A percentile compares a stretch with the other conserved stretches of the same genome.
These are phyloP conservation scores for Peromyscus eremicus DNA, from an alignment of 2,797 vertebrate species.

Conservation along the genomic window DNA sequence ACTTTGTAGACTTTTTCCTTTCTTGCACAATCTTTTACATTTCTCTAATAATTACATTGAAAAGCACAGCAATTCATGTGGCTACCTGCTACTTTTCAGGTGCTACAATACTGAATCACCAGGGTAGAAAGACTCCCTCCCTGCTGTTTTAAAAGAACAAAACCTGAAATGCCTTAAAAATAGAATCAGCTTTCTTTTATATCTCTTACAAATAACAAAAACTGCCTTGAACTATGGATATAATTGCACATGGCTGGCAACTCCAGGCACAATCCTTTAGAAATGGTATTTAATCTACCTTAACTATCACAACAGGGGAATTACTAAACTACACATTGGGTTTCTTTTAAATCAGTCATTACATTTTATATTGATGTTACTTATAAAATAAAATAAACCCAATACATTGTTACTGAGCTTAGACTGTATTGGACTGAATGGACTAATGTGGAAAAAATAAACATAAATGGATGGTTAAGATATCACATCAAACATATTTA, in stretches of 20 bases:
- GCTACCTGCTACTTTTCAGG: neutral
- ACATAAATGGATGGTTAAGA: neutral
- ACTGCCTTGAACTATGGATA: neutral
- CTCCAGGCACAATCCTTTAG: neutral
- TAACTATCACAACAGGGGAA: neutral
- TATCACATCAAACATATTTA: neutral
- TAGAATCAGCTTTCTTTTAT: neutral
- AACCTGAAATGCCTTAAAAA: slow-evolving; percentile 24
- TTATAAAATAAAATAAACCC: slow-evolving; percentile 38
- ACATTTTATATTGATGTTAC: neutral
- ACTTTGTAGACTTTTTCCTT: neutral
- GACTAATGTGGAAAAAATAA: neutral
- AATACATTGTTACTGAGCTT: neutral
- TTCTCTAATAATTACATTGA: neutral
- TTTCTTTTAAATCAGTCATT: neutral
- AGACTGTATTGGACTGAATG: neutral
- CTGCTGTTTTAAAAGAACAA: slow-evolving; percentile 26
- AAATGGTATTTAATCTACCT: neutral
- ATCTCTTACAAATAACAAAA: slow-evolving; percentile 45
- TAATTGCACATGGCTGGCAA: neutral
- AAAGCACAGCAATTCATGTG: neutral
- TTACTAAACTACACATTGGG: neutral
- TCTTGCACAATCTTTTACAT: neutral
- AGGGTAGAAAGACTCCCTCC: neutral
- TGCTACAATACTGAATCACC: neutral